Evolutionary conservation across 2,113 vertebrate genomes (phyloP).

Genomic region (Chionomys nivalis): DNA sequence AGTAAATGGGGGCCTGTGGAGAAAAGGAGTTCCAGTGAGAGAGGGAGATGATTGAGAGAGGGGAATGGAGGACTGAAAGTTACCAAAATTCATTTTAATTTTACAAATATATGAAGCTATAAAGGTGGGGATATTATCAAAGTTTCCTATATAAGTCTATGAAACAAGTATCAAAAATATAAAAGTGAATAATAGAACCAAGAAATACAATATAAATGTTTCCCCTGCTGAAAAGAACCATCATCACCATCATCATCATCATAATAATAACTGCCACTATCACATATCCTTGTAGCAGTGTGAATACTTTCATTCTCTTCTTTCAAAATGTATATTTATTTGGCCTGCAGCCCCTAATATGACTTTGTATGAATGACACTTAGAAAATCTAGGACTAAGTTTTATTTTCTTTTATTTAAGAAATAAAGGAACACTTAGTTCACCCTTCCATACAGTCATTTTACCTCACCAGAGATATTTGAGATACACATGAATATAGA

Average conservation of each 20-base stretch:
- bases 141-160: too few species aligned
- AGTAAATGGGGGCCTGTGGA: background rate
- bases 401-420: background rate
- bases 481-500: background rate
- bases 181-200: background rate
- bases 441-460: background rate
- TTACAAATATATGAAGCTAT: background rate
- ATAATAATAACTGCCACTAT: background rate
- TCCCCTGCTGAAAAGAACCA: background rate
- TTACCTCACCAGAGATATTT: slow-evolving; percentile 6
- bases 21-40: background rate
- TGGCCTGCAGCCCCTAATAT: background rate
- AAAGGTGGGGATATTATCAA: background rate
- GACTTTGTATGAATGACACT: background rate
- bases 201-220: background rate
- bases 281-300: background rate
- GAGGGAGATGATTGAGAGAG: background rate
- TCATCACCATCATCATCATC: too few species aligned
- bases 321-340: background rate
- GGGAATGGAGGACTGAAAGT: too few species aligned
- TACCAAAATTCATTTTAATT: background rate
- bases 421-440: background rate
- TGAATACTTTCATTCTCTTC: background rate
- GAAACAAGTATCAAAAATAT: background rate
- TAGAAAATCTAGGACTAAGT: background rate